A percentile compares a stretch with the other conserved stretches of the same genome.
Evolutionary conservation across 1,140 invertebrate species (phyloP).

Genomic region (Atta cephalotes): DNA sequence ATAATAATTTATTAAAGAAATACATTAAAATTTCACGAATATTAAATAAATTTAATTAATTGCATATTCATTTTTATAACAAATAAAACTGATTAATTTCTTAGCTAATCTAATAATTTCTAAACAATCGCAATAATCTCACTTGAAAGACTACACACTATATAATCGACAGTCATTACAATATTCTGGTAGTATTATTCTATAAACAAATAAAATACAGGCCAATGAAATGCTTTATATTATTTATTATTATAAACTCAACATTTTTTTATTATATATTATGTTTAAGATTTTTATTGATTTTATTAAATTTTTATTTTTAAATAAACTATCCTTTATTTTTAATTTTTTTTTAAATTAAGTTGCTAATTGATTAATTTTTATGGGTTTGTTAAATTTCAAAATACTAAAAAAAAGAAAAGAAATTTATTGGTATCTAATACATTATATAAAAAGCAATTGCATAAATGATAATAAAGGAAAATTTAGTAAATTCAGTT

Average conservation of each 20-base stretch:
- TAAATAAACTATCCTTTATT: neutral
- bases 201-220: neutral
- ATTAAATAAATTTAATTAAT: conserved; percentile 7
- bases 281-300: too few species aligned
- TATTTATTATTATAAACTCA: too few species aligned
- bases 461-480: too few species aligned
- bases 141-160: neutral
- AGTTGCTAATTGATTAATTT: neutral
- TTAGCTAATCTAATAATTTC: neutral
- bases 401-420: neutral
- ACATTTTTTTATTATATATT: too few species aligned
- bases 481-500: too few species aligned
- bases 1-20: neutral
- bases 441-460: neutral
- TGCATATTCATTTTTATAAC: neutral
- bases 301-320: neutral
- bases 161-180: neutral
- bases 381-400: neutral
- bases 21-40: neutral
- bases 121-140: neutral
- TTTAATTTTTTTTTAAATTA: neutral
- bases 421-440: neutral
- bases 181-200: neutral
- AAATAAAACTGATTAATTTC: neutral
- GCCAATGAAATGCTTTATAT: neutral